Evolutionary conservation across 2,113 vertebrate genomes (phyloP).

Genomic region (Calypte anna): DNA sequence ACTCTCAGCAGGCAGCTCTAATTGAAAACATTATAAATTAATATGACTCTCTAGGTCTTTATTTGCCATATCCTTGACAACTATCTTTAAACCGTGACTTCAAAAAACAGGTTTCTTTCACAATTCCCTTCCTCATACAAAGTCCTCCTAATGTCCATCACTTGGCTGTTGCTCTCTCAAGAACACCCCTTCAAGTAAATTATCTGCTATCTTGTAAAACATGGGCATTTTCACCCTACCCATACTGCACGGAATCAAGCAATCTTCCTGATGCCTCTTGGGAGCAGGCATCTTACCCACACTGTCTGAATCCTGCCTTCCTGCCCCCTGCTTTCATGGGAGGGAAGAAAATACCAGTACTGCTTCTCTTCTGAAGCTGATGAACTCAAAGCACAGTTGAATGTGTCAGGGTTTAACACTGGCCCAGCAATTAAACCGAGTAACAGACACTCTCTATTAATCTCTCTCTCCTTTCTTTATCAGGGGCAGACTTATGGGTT

Average conservation of each 20-base stretch:
- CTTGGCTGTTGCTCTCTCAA: not conserved
- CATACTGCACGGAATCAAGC: not conserved
- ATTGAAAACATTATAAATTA: not conserved
- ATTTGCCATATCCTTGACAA: not conserved
- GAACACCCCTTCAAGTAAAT: not conserved
- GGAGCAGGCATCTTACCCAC: not conserved
- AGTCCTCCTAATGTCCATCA: not conserved
- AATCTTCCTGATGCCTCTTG: not conserved
- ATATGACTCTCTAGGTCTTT: not conserved
- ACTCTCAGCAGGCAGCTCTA: not conserved
- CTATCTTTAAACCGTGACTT: not conserved
- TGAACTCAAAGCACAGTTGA: not conserved
- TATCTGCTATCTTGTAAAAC: not conserved
- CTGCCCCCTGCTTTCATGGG: not conserved
- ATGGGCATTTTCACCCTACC: not conserved
- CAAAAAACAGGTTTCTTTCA: not conserved
- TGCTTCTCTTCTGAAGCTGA: not conserved
- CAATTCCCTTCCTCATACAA: not conserved
- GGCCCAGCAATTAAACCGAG: too few species aligned
- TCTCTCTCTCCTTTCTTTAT: too few species aligned
- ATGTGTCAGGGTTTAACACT: too few species aligned
- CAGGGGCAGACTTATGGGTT: too few species aligned
- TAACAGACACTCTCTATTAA: too few species aligned
- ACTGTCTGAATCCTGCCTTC: not conserved
- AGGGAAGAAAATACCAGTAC: not conserved